These are phyloP conservation scores for Pseudomyrmex sp. DNA, from an alignment of 1,140 invertebrate genomes.

Conservation along the genomic window DNA sequence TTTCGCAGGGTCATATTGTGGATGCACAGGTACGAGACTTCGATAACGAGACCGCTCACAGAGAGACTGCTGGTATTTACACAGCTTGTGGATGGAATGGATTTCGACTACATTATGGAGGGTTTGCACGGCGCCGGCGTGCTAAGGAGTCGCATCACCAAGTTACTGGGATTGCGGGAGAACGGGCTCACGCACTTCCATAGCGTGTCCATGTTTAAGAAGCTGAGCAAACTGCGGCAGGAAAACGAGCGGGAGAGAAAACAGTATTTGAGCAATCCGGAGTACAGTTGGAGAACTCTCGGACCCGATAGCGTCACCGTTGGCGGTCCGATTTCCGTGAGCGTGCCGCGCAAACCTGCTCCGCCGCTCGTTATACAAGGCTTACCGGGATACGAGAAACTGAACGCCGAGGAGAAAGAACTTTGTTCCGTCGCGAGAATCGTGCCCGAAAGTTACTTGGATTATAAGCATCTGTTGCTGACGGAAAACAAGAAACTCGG, in stretches of 20 bases:
- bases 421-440: conserved; percentile 91
- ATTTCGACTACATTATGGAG: conserved; percentile 93
- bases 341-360: conserved; percentile 80
- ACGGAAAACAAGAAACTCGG: conserved; percentile 91
- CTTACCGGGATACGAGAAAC: conserved; percentile 91
- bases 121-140: conserved; percentile 90
- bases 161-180: conserved; percentile 88
- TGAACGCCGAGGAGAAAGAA: conserved; percentile 90
- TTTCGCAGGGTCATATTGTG: conserved; percentile 88
- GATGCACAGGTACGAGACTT: conserved; percentile 88
- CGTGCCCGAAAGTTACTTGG: conserved; percentile 91
- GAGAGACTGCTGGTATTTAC: conserved; percentile 90
- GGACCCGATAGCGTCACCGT: conserved; percentile 59
- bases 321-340: conserved; percentile 44
- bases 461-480: conserved; percentile 91
- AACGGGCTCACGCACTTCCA: conserved; percentile 90
- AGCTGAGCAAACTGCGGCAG: conserved; percentile 85
- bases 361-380: conserved; percentile 91
- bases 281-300: conserved; percentile 80
- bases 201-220: conserved; percentile 89
- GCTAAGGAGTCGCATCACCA: conserved; percentile 87
- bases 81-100: conserved; percentile 90
- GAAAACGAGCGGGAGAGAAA: conserved; percentile 87
- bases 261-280: conserved; percentile 84
- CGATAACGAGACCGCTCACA: conserved; percentile 86